Evolutionary conservation across 2,113 vertebrate species (phyloP), one percentile per base, ranked within the genome.

Genomic region (Salvator merianae): DNA sequence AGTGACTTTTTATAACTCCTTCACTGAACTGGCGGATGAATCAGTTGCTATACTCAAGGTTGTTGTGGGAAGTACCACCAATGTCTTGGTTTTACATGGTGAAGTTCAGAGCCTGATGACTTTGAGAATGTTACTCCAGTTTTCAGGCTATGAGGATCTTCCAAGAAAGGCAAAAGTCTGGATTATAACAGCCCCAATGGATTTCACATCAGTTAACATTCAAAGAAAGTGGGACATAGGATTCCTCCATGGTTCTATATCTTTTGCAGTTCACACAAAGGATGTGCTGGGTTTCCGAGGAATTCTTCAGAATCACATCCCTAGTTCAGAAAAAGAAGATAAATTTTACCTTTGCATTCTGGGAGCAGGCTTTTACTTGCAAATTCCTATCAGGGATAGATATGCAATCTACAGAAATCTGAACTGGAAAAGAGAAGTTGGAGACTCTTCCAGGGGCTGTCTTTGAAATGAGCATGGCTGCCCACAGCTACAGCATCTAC

Each of bases 401-500:
- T 3, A 59, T 22, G 28, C 2, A 40, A 6, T 0, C 1, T 81
- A 32, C 4, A 9, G 24, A n/a, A 3, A 13, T 7, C 32, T 82
- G 80, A 34, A 82, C 50, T 13, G 80, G 80, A 38, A 16, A 82
- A 26, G 80, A 82, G 5, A 38, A 82, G 28, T 18, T 82, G 12
- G 69, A 62, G 26, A 14, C 26, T 4, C 34, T 82, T 62, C 80
- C 80, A n/a, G 18, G 14, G 2, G 59, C 69, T 72, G 34, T 72
- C 9, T 82, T 72, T 82, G 80, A 82, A 59, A 81, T 71, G 47
- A 38, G 20, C 24, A 30, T 81, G 68, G 55, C 47, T 55, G 50
- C 47, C 7, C 79, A 81, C 4, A 81, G 68, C 26, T 81, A 81
- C 26, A n/a, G 26, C 7, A 36, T 81, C 32, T 81, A 81, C 34